phyloP scores from a whole-genome alignment of 2,797 vertebrate species.

The Thripadectes ignobilis region DNA sequence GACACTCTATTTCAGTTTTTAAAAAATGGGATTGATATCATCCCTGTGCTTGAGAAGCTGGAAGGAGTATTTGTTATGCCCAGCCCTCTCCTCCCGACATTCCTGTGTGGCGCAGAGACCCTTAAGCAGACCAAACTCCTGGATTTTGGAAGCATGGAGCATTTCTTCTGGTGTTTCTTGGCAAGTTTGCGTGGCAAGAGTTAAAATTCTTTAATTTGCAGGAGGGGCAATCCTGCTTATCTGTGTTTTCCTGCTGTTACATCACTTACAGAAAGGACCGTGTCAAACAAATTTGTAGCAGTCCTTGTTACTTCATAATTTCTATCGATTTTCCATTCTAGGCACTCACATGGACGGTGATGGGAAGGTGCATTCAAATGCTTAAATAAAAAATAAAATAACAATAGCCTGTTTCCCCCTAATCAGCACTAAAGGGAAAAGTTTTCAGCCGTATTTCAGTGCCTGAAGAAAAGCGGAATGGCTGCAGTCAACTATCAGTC shows the following conservation, averaged over 20 bases:
- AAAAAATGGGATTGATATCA: accelerated
- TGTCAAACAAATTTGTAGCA: not conserved
- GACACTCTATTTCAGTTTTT: not conserved
- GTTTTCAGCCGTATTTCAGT: not conserved
- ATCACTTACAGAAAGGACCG: not conserved
- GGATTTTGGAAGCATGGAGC: not conserved
- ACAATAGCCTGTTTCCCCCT: not conserved
- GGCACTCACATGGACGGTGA: not conserved
- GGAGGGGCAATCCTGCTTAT: not conserved
- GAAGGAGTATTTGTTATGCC: not conserved
- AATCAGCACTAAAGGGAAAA: not conserved
- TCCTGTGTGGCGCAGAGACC: not conserved
- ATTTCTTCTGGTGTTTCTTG: not conserved
- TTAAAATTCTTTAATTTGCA: not conserved
- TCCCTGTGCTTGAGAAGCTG: not conserved
- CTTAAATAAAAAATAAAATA: not conserved
- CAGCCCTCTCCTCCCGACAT: not conserved
- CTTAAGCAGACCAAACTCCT: accelerated
- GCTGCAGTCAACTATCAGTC: constrained; percentile 4
- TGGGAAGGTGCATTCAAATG: not conserved
- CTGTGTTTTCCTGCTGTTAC: not conserved
- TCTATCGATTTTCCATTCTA: not conserved
- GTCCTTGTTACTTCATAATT: not conserved
- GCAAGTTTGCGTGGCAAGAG: not conserved
- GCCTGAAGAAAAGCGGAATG: not conserved